Evolutionary conservation across 2,113 vertebrate species (phyloP), one percentile per base, ranked within the genome.

Genomic region (Tetrao urogallus): DNA sequence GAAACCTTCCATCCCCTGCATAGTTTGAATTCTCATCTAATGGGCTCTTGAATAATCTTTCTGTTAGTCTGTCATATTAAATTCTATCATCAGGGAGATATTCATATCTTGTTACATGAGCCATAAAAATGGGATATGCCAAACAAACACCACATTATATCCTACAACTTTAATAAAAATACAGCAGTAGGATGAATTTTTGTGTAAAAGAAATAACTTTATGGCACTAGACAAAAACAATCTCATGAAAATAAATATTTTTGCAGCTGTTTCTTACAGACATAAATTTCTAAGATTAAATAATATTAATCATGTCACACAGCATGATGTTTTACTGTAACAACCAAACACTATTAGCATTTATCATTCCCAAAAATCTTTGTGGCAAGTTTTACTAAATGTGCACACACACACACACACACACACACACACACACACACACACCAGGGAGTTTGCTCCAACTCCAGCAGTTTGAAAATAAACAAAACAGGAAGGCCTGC

Each of bases 1-100:
- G 32, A 95, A 92, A 82, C 42, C 54, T 60, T 75, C 50, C 21
- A 54, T 91, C 45, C 65, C 86, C 36, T 45, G 43, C 73, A 92
- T 75, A 88, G 90, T 57, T 90, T 73, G 86, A 75, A 88, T 94
- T 95, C 86, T 76, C 74, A 90, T 73, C 74, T 89, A 89, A 88
- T 82, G n/a, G 88, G 40, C 34, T 78, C 66, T 25, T 94, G 72
- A 91, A 90, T 78, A 88, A 93, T 71, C 87, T 65, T 92, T 90
- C 91, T 91, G 72, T 80, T 88, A 75, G 56, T 71, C 24, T 65
- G 36, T 21, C 0, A 0, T 78, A 88, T 82, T 88, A 86, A 86
- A 95, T 69, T 88, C 88, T 78, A 73, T 72, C 69, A 86, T 79
- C 78, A 80, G 61, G 18, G 86, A 40, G 76, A 91, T 83, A 94